phyloP scores from a whole-genome alignment of 2,797 vertebrate species.

The Pelobates cultripes region DNA sequence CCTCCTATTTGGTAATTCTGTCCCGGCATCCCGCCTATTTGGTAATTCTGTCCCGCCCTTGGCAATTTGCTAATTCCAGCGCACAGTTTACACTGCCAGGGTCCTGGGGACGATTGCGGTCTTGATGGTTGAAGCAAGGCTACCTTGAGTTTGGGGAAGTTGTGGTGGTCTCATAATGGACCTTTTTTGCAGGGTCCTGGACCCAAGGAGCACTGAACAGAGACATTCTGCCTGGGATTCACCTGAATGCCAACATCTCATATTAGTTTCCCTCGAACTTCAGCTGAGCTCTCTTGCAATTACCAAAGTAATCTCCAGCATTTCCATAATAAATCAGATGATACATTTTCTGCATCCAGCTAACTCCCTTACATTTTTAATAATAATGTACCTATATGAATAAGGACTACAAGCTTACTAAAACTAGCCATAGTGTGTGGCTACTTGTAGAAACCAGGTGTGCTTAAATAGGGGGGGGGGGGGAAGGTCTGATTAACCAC shows the following conservation, averaged over 20 bases:
- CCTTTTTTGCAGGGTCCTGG: constrained; percentile 76
- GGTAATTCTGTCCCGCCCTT: too few relatives aligned
- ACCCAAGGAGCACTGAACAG: constrained; percentile 91
- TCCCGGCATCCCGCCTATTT: too few relatives aligned
- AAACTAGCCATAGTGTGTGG: constrained; percentile 78
- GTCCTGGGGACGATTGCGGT: constrained; percentile 84
- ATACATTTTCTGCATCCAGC: constrained; percentile 78
- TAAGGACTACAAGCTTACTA: constrained; percentile 80
- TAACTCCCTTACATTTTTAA: constrained; percentile 68
- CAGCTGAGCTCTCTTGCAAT: constrained; percentile 88
- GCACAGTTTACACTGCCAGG: constrained; percentile 88
- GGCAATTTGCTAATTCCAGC: too few relatives aligned
- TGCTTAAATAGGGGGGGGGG: constrained; percentile 38
- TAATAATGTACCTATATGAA: constrained; percentile 70
- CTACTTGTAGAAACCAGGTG: constrained; percentile 1
- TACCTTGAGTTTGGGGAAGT: constrained; percentile 47
- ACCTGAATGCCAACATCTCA: constrained; percentile 92
- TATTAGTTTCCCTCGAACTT: constrained; percentile 83
- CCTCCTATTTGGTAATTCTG: too few relatives aligned
- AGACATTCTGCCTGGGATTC: constrained; percentile 83
- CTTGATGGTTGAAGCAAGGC: constrained; percentile 63
- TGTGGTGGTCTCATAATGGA: constrained; percentile 1
- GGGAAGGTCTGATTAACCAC: constrained; percentile 32
- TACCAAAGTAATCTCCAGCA: constrained; percentile 77
- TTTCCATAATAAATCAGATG: constrained; percentile 73